A percentile compares a stretch with the other conserved stretches of the same genome.
phyloP scores from a whole-genome alignment of 1,140 invertebrate species.

The Chelonus insularis region DNA sequence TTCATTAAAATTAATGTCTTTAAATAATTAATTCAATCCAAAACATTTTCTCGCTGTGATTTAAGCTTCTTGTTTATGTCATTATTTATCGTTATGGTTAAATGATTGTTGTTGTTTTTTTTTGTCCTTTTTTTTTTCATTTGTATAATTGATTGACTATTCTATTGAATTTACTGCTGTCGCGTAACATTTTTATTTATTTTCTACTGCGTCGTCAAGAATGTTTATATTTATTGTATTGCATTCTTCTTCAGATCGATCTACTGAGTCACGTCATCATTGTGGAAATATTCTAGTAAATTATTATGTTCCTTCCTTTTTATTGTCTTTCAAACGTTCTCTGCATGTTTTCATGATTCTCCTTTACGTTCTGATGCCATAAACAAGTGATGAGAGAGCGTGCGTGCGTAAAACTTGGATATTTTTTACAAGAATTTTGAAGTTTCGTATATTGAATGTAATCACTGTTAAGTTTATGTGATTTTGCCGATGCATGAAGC shows the following conservation, averaged over 20 bases:
- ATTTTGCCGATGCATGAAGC: too few relatives aligned
- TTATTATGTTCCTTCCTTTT: neutral
- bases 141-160: neutral
- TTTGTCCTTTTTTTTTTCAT: too few relatives aligned
- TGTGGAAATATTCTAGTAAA: constrained; percentile 15
- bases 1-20: constrained; percentile 14
- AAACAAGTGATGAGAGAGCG: neutral
- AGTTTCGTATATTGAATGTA: too few relatives aligned
- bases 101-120: too few relatives aligned
- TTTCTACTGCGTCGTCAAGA: neutral
- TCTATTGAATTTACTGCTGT: neutral
- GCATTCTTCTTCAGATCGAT: constrained; percentile 11
- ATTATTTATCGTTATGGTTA: too few relatives aligned
- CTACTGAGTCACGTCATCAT: constrained; percentile 17
- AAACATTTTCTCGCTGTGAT: too few relatives aligned
- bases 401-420: constrained; percentile 5
- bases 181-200: neutral
- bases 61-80: too few relatives aligned
- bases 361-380: neutral
- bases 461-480: too few relatives aligned
- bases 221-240: constrained; percentile 3
- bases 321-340: neutral
- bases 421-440: too few relatives aligned
- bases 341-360: neutral
- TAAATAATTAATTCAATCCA: too few relatives aligned